phyloP scores from a whole-genome alignment of 2,113 vertebrate genomes.

The Gulo gulo region DNA sequence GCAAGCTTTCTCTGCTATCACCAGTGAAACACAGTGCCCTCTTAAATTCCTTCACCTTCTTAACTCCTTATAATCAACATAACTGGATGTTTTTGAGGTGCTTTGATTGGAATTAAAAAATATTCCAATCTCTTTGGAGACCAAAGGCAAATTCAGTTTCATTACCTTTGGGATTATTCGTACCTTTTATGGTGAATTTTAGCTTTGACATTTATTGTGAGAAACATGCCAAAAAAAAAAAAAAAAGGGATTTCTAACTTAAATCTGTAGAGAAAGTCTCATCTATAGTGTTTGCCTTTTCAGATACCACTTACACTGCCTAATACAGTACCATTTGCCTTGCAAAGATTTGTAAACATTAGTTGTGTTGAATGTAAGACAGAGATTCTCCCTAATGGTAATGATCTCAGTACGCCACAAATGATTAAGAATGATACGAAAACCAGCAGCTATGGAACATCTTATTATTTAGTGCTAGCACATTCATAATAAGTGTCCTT shows the following conservation, averaged over 20 bases:
- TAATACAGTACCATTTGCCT: conserved; percentile 64
- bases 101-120: conserved; percentile 58
- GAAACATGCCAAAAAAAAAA: conserved; percentile 51
- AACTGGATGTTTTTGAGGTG: conserved; percentile 67
- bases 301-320: conserved; percentile 54
- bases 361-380: conserved; percentile 22
- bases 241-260: conserved; percentile 8
- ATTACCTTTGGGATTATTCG: conserved; percentile 60
- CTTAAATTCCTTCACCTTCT: not conserved
- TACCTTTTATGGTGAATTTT: conserved; percentile 33
- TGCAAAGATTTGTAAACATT: conserved; percentile 18
- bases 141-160: conserved; percentile 62
- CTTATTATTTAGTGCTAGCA: conserved; percentile 28
- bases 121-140: conserved; percentile 59
- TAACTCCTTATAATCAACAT: not conserved
- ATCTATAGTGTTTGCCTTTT: conserved; percentile 24
- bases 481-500: conserved; percentile 65
- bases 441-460: conserved; percentile 60
- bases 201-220: conserved; percentile 51
- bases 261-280: conserved; percentile 39
- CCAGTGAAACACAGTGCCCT: not conserved
- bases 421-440: not conserved
- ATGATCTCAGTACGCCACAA: conserved; percentile 4
- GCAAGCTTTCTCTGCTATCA: conserved; percentile 23
- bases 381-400: not conserved